These are phyloP conservation scores for Leptatherina wallacei DNA, from an alignment of 2,797 vertebrate genomes.

Conservation along the genomic window DNA sequence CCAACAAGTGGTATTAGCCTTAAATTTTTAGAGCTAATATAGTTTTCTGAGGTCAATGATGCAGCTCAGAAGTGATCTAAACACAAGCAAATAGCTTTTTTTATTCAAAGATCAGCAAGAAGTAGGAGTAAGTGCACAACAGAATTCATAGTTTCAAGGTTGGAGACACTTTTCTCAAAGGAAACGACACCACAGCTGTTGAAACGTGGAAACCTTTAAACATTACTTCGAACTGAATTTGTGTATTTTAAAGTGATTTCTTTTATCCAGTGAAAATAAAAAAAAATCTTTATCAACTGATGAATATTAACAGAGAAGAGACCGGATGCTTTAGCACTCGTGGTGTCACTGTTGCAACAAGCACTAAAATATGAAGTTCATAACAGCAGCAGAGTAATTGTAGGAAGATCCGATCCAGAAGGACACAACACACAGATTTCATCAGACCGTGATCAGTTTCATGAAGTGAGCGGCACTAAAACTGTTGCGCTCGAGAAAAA, in stretches of 20 bases:
- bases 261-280: too few species aligned
- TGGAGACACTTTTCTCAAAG: neutral
- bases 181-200: neutral
- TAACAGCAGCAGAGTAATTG: neutral
- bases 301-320: neutral
- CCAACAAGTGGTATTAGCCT: slow-evolving; percentile 12
- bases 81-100: neutral
- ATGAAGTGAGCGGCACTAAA: neutral
- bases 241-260: neutral
- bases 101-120: neutral
- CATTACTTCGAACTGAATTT: neutral
- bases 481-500: slow-evolving; percentile 45
- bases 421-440: slow-evolving; percentile 3
- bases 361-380: neutral
- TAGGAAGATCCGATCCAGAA: slow-evolving; percentile 8
- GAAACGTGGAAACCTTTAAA: neutral
- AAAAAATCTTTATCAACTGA: slow-evolving; percentile 1
- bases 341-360: neutral
- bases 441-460: slow-evolving; percentile 4
- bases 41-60: slow-evolving; percentile 1
- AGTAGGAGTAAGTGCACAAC: neutral
- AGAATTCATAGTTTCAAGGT: neutral
- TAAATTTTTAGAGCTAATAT: slow-evolving; percentile 3
- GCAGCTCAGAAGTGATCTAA: neutral
- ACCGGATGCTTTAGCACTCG: neutral